A percentile compares a stretch with the other conserved stretches of the same genome.
These are phyloP conservation scores for Harpagus bidentatus DNA, from an alignment of 2,113 vertebrate species.

Conservation along the genomic window DNA sequence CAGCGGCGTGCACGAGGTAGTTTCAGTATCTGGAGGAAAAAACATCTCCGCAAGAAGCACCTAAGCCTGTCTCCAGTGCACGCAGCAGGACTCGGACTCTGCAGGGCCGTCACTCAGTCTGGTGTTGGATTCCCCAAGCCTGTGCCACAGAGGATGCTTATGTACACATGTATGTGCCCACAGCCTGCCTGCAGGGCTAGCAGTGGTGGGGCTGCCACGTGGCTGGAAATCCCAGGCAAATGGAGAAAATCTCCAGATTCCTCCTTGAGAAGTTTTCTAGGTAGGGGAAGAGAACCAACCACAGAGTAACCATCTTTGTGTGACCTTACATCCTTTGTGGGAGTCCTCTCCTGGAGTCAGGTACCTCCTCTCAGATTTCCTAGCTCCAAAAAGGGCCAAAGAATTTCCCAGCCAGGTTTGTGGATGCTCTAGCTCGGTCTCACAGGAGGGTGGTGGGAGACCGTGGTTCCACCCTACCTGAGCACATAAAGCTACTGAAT, in stretches of 20 bases:
- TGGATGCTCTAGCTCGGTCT: neutral
- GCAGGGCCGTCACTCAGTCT: neutral
- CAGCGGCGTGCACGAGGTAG: neutral
- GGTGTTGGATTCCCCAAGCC: too few relatives aligned
- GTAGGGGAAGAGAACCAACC: neutral
- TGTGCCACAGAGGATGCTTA: neutral
- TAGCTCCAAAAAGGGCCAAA: neutral
- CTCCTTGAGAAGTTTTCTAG: neutral
- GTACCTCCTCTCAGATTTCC: neutral
- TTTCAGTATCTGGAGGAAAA: neutral
- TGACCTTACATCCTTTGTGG: neutral
- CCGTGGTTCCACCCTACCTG: neutral
- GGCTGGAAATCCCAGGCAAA: neutral
- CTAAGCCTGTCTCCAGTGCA: neutral
- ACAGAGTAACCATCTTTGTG: neutral
- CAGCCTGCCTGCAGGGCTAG: neutral
- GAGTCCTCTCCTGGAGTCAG: neutral
- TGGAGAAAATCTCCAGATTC: neutral
- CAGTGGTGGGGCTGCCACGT: neutral
- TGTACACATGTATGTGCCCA: neutral
- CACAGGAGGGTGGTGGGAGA: neutral
- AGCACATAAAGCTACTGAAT: neutral
- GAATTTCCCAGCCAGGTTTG: neutral
- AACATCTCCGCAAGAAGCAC: neutral
- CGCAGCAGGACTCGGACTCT: neutral